A percentile compares a stretch with the other conserved stretches of the same genome.
Evolutionary conservation across 2,797 vertebrate species (phyloP).

Genomic region (Xenopus petersii): DNA sequence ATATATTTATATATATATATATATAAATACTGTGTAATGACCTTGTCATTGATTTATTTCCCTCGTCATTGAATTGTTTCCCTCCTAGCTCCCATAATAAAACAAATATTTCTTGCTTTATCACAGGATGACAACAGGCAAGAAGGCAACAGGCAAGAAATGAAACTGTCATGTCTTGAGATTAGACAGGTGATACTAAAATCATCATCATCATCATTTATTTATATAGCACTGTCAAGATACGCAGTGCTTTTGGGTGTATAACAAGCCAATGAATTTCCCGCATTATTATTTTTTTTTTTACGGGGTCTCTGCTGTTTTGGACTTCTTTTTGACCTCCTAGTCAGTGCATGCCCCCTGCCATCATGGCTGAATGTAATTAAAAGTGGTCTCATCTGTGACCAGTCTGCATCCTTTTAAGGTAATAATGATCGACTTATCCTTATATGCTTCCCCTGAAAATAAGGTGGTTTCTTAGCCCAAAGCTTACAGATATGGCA

Average conservation of each 20-base stretch:
- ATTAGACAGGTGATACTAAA: not conserved
- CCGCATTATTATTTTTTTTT: constrained; percentile 76
- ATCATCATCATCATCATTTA: no score
- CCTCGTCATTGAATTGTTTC: no score
- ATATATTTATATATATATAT: no score
- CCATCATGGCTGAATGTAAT: constrained; percentile 97
- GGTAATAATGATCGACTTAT: constrained; percentile 88
- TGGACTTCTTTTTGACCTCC: constrained; percentile 81
- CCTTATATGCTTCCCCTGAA: constrained; percentile 85
- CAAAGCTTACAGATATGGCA: constrained; percentile 1
- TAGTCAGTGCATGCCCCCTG: constrained; percentile 85
- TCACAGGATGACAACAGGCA: not conserved
- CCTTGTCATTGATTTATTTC: not conserved
- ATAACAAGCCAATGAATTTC: no score
- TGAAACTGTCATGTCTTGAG: constrained; percentile 8
- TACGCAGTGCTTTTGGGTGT: no score
- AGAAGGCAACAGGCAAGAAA: not conserved
- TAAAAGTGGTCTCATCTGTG: constrained; percentile 90
- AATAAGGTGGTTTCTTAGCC: constrained; percentile 7
- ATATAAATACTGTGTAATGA: no score
- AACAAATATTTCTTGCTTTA: not conserved
- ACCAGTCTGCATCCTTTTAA: constrained; percentile 83
- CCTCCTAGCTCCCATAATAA: not conserved
- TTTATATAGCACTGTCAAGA: no score
- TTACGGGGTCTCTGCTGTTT: constrained; percentile 82